Evolutionary conservation across 2,113 vertebrate species (phyloP).

Genomic region (Serilophus lunatus): DNA sequence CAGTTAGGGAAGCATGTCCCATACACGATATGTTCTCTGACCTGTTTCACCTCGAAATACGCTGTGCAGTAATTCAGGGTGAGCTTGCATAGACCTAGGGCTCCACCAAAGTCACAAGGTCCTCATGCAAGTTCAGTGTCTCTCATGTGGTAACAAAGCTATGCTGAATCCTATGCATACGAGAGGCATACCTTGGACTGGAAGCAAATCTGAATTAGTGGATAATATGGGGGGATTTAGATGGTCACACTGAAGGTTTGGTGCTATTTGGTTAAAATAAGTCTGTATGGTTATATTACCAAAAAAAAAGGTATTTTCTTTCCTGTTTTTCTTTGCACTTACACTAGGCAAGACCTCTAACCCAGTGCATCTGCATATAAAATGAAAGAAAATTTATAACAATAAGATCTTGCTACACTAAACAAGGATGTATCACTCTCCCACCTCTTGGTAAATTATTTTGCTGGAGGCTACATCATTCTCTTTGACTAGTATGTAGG

Average conservation of each 20-base stretch:
- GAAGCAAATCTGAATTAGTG: background rate
- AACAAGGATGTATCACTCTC: constrained; percentile 66
- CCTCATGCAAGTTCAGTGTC: background rate
- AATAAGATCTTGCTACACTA: constrained; percentile 66
- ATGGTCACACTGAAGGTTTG: background rate
- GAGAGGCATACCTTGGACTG: background rate
- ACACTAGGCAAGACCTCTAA: constrained; percentile 4
- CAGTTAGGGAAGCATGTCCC: background rate
- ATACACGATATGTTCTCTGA: background rate
- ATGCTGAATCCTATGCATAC: background rate
- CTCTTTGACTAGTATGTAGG: constrained; percentile 55
- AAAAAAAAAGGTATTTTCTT: background rate
- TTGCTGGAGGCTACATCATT: constrained; percentile 86
- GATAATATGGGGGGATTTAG: background rate
- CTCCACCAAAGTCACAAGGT: background rate
- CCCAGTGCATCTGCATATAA: constrained; percentile 25
- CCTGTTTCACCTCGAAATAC: background rate
- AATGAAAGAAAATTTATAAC: constrained; percentile 55
- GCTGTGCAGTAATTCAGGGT: background rate
- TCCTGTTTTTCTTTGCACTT: background rate
- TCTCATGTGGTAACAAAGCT: background rate
- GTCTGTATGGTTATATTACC: background rate
- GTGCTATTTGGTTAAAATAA: background rate
- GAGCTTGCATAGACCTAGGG: background rate
- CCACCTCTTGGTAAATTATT: constrained; percentile 73